A percentile compares a stretch with the other conserved stretches of the same genome.
phyloP scores from a whole-genome alignment of 2,113 vertebrate species.

The Glaucidium brasilianum region DNA sequence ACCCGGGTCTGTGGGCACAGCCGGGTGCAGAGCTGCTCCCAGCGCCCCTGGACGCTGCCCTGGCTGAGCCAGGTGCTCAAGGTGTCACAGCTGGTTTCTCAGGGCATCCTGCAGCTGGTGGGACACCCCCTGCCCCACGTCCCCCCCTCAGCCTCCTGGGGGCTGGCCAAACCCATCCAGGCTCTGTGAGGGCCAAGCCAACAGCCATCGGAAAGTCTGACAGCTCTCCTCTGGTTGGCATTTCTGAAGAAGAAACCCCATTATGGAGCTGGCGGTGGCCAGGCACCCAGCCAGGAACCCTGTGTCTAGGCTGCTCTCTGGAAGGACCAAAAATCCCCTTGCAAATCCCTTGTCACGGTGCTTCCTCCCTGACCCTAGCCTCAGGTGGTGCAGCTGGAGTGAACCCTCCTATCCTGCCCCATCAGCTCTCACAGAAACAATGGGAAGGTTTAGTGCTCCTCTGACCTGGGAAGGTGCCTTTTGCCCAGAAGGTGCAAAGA shows the following conservation, averaged over 20 bases:
- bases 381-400: neutral
- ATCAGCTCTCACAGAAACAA: neutral
- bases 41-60: neutral
- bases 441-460: neutral
- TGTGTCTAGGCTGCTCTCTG: neutral
- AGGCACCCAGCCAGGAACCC: too few relatives aligned
- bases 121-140: neutral
- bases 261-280: neutral
- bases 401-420: neutral
- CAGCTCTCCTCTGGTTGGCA: neutral
- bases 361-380: neutral
- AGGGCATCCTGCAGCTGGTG: too few relatives aligned
- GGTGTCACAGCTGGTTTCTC: neutral
- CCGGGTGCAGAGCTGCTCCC: neutral
- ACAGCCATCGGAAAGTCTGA: neutral
- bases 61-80: fast-evolving
- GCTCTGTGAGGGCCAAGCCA: neutral
- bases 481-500: neutral
- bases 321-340: neutral
- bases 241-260: neutral
- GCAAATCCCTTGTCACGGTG: neutral
- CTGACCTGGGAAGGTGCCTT: neutral
- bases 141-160: neutral
- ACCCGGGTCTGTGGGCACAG: neutral
- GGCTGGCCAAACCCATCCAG: neutral